Percentiles rank a stretch among this genome's conserved stretches.
Conservation (phyloP, 2,888 invertebrate genomes). For the Thelaira solivaga region DNA sequence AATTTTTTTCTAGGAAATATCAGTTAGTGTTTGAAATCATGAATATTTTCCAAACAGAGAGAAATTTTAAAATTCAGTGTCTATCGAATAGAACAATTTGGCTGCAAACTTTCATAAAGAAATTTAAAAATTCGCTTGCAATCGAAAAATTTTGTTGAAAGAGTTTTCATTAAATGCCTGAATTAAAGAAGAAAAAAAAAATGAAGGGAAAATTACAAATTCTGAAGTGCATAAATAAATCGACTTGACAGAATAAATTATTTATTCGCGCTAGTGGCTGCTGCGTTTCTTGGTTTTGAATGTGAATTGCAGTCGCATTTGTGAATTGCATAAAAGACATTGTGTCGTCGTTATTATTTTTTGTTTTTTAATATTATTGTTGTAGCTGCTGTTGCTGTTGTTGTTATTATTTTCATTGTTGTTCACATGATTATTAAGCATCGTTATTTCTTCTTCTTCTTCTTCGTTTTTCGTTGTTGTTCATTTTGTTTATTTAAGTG, state of each 20-base stretch:
- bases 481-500: neutral
- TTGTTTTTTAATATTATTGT: too few relatives aligned
- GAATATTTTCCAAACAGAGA: neutral
- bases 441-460: conserved; percentile 24
- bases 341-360: conserved; percentile 54
- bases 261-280: neutral
- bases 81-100: too few relatives aligned
- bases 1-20: too few relatives aligned
- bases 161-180: too few relatives aligned
- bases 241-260: neutral
- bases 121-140: too few relatives aligned
- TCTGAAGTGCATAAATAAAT: neutral
- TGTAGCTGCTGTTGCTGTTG: too few relatives aligned
- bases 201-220: too few relatives aligned
- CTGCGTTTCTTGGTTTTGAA: neutral
- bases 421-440: conserved; percentile 33
- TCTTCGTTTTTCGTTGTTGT: conserved; percentile 19
- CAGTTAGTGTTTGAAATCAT: too few relatives aligned
- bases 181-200: too few relatives aligned
- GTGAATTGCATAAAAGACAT: conserved; percentile 59
- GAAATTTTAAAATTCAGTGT: neutral
- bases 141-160: too few relatives aligned
- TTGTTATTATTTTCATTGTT: conserved; percentile 23
- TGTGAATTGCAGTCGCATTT: conserved; percentile 26
- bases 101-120: too few relatives aligned